A percentile compares a stretch with the other conserved stretches of the same genome.
Conservation (phyloP, 1,140 invertebrate species). For the Danaus plexippus region DNA sequence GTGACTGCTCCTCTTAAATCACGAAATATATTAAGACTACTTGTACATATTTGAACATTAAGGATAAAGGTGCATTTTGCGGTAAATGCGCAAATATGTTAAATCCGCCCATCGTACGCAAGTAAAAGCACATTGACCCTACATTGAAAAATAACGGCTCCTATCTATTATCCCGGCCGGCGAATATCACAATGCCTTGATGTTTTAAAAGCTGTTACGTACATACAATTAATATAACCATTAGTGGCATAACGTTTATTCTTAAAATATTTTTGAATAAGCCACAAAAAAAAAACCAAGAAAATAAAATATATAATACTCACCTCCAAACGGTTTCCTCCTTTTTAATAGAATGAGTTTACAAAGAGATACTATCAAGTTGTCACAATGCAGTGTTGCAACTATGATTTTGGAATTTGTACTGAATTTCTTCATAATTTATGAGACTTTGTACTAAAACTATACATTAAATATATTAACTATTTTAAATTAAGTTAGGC, state of each 20-base stretch:
- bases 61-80: constrained; percentile 6
- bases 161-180: constrained; percentile 27
- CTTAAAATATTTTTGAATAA: background rate
- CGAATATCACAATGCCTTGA: constrained; percentile 11
- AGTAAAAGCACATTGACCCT: constrained; percentile 53
- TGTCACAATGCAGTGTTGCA: constrained; percentile 19
- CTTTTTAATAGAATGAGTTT: constrained; percentile 43
- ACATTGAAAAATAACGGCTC: constrained; percentile 67
- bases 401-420: constrained; percentile 5
- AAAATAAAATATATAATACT: constrained; percentile 30
- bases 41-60: no score
- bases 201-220: background rate
- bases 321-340: constrained; percentile 37
- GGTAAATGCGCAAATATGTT: constrained; percentile 27
- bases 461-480: no score
- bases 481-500: no score
- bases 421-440: background rate
- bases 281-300: background rate
- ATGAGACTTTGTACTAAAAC: no score
- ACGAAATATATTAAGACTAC: no score
- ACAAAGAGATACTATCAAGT: constrained; percentile 18
- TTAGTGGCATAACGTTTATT: background rate
- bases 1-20: no score
- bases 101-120: constrained; percentile 22
- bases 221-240: background rate